Conservation (phyloP, 23 tunicate genomes). For the Trididemnum clinides region DNA sequence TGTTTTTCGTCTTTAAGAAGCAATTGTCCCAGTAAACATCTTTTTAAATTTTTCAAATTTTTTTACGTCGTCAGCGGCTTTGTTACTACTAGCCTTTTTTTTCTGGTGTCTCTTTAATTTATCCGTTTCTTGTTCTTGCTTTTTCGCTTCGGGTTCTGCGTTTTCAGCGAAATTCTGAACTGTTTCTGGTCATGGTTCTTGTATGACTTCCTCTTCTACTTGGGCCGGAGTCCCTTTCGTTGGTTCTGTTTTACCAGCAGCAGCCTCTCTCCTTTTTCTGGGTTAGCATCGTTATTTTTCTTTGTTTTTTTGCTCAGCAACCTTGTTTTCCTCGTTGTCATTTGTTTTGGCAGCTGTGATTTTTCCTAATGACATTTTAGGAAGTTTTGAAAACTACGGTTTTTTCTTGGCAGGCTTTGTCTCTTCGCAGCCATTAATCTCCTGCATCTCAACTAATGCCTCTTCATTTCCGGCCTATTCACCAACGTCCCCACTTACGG, state of each 20-base stretch:
- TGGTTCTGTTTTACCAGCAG: background rate
- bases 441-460: background rate
- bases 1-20: slow-evolving; percentile 39
- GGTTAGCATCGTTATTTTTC: background rate
- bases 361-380: slow-evolving; percentile 30
- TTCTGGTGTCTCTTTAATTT: no score
- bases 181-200: slow-evolving; percentile 12
- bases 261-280: background rate
- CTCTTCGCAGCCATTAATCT: slow-evolving; percentile 37
- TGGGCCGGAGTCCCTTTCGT: slow-evolving; percentile 4
- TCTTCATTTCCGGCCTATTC: background rate
- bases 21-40: slow-evolving; percentile 54
- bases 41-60: slow-evolving; percentile 26
- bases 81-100: no score
- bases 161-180: background rate
- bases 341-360: background rate
- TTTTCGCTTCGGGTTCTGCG: background rate
- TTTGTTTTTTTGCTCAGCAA: background rate
- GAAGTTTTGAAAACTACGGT: slow-evolving; percentile 37
- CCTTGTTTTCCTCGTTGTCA: background rate
- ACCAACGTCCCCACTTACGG: slow-evolving; percentile 36
- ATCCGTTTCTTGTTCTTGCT: slow-evolving; percentile 40
- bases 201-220: slow-evolving; percentile 1
- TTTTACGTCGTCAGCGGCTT: slow-evolving; percentile 1
- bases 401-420: slow-evolving; percentile 40